Conservation (phyloP, 2,888 invertebrate species). For the Punctoribates punctum region DNA sequence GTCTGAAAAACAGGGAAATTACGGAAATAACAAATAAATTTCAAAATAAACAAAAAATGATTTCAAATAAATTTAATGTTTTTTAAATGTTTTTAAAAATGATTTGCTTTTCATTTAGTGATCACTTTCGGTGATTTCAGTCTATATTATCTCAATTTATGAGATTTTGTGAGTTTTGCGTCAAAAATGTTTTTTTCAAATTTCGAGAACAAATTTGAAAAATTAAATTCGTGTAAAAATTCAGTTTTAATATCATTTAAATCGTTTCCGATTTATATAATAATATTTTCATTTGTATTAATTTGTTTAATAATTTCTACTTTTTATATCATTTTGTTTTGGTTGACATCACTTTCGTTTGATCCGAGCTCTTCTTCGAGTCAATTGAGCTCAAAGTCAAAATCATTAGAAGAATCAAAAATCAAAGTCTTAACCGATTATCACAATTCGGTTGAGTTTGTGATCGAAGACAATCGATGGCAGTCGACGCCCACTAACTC, state of each 20-base stretch:
- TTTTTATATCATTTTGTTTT: conserved; percentile 13
- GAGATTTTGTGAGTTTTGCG: background rate
- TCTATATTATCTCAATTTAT: background rate
- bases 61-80: background rate
- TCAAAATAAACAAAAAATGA: conserved; percentile 13
- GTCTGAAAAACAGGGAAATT: background rate
- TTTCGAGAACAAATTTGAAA: background rate
- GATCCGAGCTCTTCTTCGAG: too few relatives aligned
- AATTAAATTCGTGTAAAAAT: background rate
- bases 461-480: conserved; percentile 9
- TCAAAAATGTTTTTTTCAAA: background rate
- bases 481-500: background rate
- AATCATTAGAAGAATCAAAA: conserved; percentile 18
- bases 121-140: background rate
- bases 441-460: conserved; percentile 1
- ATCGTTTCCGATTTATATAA: background rate
- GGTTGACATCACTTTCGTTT: background rate
- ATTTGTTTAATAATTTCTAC: conserved; percentile 7
- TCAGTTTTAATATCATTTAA: conserved; percentile 7
- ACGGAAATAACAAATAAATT: background rate
- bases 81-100: background rate
- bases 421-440: background rate
- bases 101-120: too few relatives aligned
- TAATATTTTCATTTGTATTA: conserved; percentile 10
- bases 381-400: background rate